Evolutionary conservation across 2,797 vertebrate genomes (phyloP).

Genomic region (Pipistrellus nathusii): DNA sequence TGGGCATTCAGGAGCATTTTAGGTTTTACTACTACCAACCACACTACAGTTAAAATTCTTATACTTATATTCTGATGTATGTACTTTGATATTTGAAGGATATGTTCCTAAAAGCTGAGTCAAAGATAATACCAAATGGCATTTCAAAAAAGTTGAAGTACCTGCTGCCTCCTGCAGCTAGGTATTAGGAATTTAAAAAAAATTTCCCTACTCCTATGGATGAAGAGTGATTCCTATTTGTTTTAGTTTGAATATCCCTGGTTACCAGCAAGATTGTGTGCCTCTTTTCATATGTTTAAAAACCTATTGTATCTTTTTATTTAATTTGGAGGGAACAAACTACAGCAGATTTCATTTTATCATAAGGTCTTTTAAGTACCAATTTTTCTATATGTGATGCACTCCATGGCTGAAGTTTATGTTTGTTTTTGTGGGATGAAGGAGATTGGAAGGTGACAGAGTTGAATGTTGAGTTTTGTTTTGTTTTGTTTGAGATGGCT

Average conservation of each 20-base stretch:
- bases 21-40: background rate
- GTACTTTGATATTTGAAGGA: slow-evolving; percentile 26
- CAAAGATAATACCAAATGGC: background rate
- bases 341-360: background rate
- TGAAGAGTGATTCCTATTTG: background rate
- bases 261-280: background rate
- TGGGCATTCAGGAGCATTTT: background rate
- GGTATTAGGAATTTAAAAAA: background rate
- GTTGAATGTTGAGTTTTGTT: background rate
- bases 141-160: background rate
- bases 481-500: slow-evolving; percentile 38
- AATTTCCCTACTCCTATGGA: background rate
- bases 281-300: background rate
- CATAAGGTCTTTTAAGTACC: background rate
- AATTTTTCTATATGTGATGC: background rate
- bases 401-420: background rate
- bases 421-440: background rate
- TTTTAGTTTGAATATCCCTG: background rate
- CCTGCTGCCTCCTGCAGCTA: background rate
- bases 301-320: background rate
- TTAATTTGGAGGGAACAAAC: background rate
- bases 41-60: background rate
- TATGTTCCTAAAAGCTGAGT: slow-evolving; percentile 32
- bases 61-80: background rate
- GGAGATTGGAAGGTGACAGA: background rate